phyloP scores from a whole-genome alignment of 2,888 invertebrate genomes.

The Creontiades dilutus region DNA sequence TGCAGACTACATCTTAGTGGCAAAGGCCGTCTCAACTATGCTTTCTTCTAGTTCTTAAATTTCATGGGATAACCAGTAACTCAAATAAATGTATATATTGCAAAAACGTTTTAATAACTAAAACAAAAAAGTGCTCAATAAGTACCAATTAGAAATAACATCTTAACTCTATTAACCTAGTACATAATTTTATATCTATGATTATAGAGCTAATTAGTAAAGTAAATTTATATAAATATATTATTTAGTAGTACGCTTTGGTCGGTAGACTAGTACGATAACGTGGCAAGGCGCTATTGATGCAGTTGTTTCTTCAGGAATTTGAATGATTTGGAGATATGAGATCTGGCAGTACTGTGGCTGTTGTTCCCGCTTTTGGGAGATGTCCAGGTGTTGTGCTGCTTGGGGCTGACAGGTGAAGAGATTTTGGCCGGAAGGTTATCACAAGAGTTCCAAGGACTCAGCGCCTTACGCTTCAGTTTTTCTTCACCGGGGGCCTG shows the following conservation, averaged over 20 bases:
- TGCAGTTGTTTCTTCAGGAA: slow-evolving; percentile 56
- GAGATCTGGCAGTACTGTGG: slow-evolving; percentile 40
- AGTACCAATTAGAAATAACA: too few species aligned
- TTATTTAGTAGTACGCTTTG: slow-evolving; percentile 46
- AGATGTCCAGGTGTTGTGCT: slow-evolving; percentile 62
- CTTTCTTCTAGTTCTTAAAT: too few species aligned
- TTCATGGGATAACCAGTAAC: too few species aligned
- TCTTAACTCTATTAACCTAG: too few species aligned
- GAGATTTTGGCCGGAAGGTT: slow-evolving; percentile 40
- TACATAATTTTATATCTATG: too few species aligned
- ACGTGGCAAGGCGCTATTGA: slow-evolving; percentile 28
- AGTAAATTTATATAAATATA: background rate
- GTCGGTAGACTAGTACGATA: slow-evolving; percentile 60
- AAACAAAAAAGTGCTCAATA: too few species aligned
- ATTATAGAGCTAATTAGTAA: too few species aligned
- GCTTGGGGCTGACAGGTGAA: slow-evolving; percentile 53
- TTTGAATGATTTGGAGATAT: slow-evolving; percentile 54
- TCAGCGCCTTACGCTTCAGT: slow-evolving; percentile 60
- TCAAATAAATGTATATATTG: too few species aligned
- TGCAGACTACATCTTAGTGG: too few species aligned
- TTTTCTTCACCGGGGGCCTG: slow-evolving; percentile 46
- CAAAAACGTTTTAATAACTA: too few species aligned
- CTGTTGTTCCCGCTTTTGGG: slow-evolving; percentile 16
- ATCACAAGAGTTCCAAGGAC: slow-evolving; percentile 56
- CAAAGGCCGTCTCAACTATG: too few species aligned